Evolutionary conservation across 2,797 vertebrate genomes (phyloP).

Genomic region (Hippoglossus hippoglossus): DNA sequence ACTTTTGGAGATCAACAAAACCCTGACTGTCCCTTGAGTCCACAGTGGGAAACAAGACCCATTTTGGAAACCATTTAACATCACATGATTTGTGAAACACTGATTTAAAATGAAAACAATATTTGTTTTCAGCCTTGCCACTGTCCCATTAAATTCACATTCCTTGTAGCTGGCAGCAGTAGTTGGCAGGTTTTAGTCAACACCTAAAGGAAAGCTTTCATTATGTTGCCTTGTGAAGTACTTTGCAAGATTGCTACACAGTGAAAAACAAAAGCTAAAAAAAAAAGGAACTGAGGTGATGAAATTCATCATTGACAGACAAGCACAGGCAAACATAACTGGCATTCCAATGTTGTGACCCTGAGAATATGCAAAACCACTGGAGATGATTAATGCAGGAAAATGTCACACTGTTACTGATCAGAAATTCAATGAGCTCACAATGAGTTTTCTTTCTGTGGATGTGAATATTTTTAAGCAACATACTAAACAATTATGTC

Average conservation of each 20-base stretch:
- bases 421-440: background rate
- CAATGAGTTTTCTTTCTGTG: background rate
- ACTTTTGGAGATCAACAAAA: too few species aligned
- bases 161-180: background rate
- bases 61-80: background rate
- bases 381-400: slow-evolving; percentile 1
- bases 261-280: too few species aligned
- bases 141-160: background rate
- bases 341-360: slow-evolving; percentile 9
- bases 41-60: background rate
- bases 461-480: background rate
- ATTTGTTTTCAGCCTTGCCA: background rate
- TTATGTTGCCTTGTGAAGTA: slow-evolving; percentile 28
- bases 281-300: background rate
- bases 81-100: background rate
- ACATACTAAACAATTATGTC: too few species aligned
- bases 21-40: too few species aligned
- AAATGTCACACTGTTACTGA: background rate
- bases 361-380: slow-evolving; percentile 12
- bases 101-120: background rate
- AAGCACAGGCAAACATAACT: slow-evolving; percentile 20
- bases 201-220: slow-evolving; percentile 23
- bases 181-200: slow-evolving; percentile 20
- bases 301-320: slow-evolving; percentile 5
- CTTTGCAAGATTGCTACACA: slow-evolving; percentile 3